Conservation (phyloP, 2,888 invertebrate species). For the Zaprionus obscuricornis region DNA sequence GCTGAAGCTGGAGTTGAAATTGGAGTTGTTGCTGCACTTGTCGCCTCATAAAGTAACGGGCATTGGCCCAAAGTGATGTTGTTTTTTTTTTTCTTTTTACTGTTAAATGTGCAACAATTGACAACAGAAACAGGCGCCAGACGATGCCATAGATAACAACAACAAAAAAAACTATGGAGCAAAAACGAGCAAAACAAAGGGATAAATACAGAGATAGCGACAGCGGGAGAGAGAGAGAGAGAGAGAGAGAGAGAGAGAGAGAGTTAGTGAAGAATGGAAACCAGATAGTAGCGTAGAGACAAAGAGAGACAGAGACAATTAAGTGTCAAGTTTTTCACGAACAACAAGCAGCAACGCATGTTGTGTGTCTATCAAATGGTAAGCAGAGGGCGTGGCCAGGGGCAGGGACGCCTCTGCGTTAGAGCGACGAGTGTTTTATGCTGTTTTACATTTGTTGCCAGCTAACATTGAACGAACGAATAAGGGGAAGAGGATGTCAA, state of each 20-base stretch:
- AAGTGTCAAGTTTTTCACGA: constrained; percentile 74
- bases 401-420: constrained; percentile 8
- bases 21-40: constrained; percentile 31
- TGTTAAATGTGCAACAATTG: constrained; percentile 71
- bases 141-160: constrained; percentile 36
- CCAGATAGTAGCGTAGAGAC: too few species aligned
- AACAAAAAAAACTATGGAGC: constrained; percentile 4
- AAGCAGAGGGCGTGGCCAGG: not conserved
- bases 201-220: constrained; percentile 12
- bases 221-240: not conserved
- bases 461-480: constrained; percentile 20
- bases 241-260: constrained; percentile 32
- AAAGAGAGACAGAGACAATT: constrained; percentile 55
- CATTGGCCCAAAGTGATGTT: constrained; percentile 51
- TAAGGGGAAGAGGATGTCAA: constrained; percentile 1
- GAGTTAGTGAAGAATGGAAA: too few species aligned
- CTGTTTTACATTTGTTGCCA: constrained; percentile 59
- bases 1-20: too few species aligned
- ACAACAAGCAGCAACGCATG: constrained; percentile 61
- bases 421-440: constrained; percentile 62
- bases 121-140: constrained; percentile 67
- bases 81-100: constrained; percentile 14
- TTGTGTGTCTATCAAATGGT: constrained; percentile 3
- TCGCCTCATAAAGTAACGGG: constrained; percentile 50
- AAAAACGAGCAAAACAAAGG: not conserved